Conservation (phyloP, 1,140 invertebrate species). For the Bombus fervidus region DNA sequence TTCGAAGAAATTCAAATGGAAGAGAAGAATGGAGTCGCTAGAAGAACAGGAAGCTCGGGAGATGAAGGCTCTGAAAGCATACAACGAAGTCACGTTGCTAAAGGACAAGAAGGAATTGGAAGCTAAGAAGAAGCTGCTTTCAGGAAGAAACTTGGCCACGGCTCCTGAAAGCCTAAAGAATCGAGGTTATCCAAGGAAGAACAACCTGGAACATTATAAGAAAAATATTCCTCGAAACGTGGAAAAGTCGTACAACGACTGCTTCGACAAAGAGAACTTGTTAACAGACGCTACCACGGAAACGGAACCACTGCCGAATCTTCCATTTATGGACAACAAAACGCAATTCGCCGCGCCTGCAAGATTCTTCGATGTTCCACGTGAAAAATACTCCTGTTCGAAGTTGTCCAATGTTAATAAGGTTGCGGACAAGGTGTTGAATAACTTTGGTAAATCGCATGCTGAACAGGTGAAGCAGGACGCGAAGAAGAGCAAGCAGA, state of each 20-base stretch:
- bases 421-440: not conserved
- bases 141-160: rapidly evolving
- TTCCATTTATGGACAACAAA: not conserved
- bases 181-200: not conserved
- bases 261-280: constrained; percentile 9
- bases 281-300: not conserved
- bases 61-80: constrained; percentile 43
- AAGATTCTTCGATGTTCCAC: not conserved
- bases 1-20: not conserved
- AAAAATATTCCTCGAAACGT: not conserved
- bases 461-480: not conserved
- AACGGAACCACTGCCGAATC: not conserved
- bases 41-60: constrained; percentile 34
- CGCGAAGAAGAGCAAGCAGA: not conserved
- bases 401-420: not conserved
- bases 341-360: no score
- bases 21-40: not conserved
- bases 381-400: not conserved
- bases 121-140: not conserved
- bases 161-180: not conserved
- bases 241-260: not conserved
- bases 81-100: constrained; percentile 50
- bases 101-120: constrained; percentile 48
- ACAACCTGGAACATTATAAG: not conserved
- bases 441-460: not conserved